These are phyloP conservation scores for Tryphoninae sp. DNA, from an alignment of 2,888 invertebrate species.

Conservation along the genomic window DNA sequence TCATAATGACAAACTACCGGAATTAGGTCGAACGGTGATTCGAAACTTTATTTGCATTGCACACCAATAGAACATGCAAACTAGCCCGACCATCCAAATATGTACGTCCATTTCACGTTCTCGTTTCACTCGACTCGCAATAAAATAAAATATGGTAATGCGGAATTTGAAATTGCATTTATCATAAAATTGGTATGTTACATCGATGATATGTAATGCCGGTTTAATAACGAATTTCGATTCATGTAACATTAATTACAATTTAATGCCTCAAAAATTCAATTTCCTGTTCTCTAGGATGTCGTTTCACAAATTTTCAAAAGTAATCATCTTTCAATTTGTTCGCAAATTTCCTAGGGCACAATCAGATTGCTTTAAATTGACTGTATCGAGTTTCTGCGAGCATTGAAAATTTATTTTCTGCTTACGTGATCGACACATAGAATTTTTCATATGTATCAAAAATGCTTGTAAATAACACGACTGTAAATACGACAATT, in stretches of 20 bases:
- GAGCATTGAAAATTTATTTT: neutral
- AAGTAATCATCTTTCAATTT: neutral
- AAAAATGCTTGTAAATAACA: neutral
- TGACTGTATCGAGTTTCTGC: neutral
- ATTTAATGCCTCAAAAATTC: neutral
- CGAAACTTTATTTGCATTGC: neutral
- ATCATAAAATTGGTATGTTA: neutral
- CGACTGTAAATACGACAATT: conserved; percentile 5
- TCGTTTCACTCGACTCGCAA: neutral
- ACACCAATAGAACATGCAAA: neutral
- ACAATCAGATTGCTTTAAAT: neutral
- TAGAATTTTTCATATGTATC: neutral
- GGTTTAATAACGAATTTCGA: neutral
- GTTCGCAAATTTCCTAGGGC: neutral
- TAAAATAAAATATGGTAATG: neutral
- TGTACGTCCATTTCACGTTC: neutral
- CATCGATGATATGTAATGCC: neutral
- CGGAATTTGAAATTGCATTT: too few species aligned
- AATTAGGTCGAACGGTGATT: neutral
- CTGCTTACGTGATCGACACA: neutral
- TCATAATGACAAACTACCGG: neutral
- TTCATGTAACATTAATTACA: neutral
- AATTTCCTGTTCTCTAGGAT: neutral
- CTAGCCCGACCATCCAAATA: neutral
- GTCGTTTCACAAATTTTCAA: neutral